Base-by-base conservation (phyloP, 2,797 vertebrate species). In the Tarsius wallacei region DNA sequence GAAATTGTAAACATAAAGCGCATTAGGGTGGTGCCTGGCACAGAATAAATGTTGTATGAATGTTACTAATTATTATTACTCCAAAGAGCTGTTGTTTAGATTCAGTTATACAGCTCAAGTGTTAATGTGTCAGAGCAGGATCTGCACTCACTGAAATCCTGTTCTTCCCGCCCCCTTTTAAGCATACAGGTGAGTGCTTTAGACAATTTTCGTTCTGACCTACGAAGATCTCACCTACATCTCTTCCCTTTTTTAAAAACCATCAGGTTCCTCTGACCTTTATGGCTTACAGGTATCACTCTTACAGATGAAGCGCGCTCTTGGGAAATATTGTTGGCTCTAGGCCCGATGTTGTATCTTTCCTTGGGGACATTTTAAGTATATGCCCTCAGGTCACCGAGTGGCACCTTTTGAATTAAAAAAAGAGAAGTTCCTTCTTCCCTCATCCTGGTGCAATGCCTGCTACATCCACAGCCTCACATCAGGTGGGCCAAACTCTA, bases 391-490 rank as follows among this genome's bases (percentile, higher is more conserved):
- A 49, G 10, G 57, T 70, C 78, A 76, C 21, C 71, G 61, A 71
- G 19, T 1, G 53, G 76, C 61, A 76, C 14, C 31, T 31, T 15
- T 12, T 22, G 53, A 55, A 74, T 33, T 42, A 16, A 3, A 0
- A 17, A 36, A 51, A 73, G 31, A 73, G 42, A 42, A 42, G 33
- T 47, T 33, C 80, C 28, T 64, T 74, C 66, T 73, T n/a, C 11
- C 66, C 53, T 93, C 24, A 47, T 74, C 59, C 80, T n/a, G 80
- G 36, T 87, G 14, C 19, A 49, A 91, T 47, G 74, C 55, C 28
- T 64, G 36, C 83, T 70, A 21, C 5, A 13, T 28, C 28, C 55
- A n/a, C 9, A 36, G 61, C 28, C 36, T 81, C 59, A 7, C 7
- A 9, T 55, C 8, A 15, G 51, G 10, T 2, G 4, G 64, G 17